phyloP scores from a whole-genome alignment of 2,797 vertebrate genomes.

The Eulemur coronatus region DNA sequence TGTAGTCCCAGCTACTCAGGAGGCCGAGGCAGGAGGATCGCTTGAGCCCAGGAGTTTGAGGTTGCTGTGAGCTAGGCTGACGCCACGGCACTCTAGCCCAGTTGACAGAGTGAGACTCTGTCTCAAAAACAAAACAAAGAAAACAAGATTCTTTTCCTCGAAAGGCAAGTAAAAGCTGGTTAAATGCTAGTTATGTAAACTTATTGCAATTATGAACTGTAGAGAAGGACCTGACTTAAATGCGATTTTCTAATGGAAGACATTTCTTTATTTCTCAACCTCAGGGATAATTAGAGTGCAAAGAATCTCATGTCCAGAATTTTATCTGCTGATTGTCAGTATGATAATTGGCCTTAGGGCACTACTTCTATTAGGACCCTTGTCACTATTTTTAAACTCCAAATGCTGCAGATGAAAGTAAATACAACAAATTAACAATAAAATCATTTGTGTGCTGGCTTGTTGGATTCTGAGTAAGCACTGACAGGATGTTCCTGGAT shows the following conservation, averaged over 20 bases:
- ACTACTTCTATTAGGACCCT: constrained; percentile 64
- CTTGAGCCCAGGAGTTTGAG: no score
- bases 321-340: not conserved
- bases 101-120: no score
- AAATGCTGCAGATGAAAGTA: constrained; percentile 37
- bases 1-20: no score
- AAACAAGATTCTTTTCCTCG: not conserved
- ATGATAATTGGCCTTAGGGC: constrained; percentile 61
- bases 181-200: not conserved
- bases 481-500: not conserved
- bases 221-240: constrained; percentile 75
- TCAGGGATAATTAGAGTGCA: constrained; percentile 30
- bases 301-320: not conserved
- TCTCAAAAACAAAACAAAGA: no score
- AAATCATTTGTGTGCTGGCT: not conserved
- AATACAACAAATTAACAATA: not conserved
- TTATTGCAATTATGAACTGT: constrained; percentile 74
- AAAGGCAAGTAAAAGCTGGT: not conserved
- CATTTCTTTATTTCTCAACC: constrained; percentile 53
- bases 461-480: not conserved
- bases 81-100: no score
- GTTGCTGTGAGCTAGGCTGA: no score
- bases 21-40: no score
- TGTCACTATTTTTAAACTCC: constrained; percentile 39
- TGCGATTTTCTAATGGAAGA: constrained; percentile 64